Evolutionary conservation across 2,888 invertebrate genomes (phyloP).

Genomic region (Dicycla oo): DNA sequence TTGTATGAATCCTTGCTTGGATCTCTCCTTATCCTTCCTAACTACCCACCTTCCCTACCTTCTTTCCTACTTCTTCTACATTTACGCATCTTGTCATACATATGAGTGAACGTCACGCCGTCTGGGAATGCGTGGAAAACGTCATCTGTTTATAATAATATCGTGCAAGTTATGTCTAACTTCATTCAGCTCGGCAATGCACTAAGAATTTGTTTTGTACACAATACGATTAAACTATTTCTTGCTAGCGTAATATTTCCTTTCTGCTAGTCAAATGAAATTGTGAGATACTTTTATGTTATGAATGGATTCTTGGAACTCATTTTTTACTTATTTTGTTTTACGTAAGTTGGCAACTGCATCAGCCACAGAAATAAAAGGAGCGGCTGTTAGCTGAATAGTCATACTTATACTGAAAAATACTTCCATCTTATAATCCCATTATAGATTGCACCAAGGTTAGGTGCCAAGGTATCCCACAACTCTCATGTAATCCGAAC

Average conservation of each 20-base stretch:
- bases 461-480: conserved; percentile 9
- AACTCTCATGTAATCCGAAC: conserved; percentile 10
- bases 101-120: conserved; percentile 18
- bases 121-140: conserved; percentile 39
- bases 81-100: not conserved
- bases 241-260: conserved; percentile 10
- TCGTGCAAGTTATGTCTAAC: conserved; percentile 42
- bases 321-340: not conserved
- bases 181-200: conserved; percentile 40
- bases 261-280: conserved; percentile 10
- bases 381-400: not conserved
- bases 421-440: not conserved
- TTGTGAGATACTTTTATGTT: conserved; percentile 7
- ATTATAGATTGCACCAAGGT: not conserved
- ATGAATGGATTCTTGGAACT: not conserved
- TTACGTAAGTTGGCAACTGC: not conserved
- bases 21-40: too few relatives aligned
- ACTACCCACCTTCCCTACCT: too few relatives aligned
- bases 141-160: conserved; percentile 48
- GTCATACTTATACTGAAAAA: not conserved
- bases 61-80: too few relatives aligned
- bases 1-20: too few relatives aligned
- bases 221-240: conserved; percentile 44
- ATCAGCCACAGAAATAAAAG: not conserved
- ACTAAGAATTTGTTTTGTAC: conserved; percentile 32